Evolutionary conservation across 2,888 invertebrate genomes (phyloP).

Genomic region (Eristalis tenax): DNA sequence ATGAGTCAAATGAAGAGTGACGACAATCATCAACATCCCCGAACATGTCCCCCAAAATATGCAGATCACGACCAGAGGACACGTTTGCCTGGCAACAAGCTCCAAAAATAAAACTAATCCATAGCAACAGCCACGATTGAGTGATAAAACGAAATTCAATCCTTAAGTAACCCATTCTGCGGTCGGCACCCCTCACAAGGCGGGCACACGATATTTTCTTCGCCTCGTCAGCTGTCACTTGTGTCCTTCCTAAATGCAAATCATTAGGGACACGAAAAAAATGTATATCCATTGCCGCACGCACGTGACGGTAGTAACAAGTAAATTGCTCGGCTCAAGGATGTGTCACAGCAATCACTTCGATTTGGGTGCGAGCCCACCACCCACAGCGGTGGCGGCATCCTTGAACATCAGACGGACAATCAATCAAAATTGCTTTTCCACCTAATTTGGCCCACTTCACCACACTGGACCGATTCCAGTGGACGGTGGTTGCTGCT

Average conservation of each 20-base stretch:
- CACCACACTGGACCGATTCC: slow-evolving; percentile 4
- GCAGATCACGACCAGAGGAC: not conserved
- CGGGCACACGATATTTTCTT: too few species aligned
- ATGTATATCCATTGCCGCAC: not conserved
- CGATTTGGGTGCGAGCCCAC: not conserved
- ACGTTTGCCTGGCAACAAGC: not conserved
- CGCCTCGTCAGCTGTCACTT: not conserved
- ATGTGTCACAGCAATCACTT: not conserved
- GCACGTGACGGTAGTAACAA: not conserved
- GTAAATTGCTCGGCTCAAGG: not conserved
- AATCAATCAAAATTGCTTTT: slow-evolving; percentile 34
- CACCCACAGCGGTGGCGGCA: not conserved
- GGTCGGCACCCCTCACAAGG: not conserved
- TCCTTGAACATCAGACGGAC: slow-evolving; percentile 3
- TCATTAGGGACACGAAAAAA: not conserved
- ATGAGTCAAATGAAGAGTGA: not conserved
- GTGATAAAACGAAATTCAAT: not conserved
- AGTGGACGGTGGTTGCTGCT: not conserved
- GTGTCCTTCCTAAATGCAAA: not conserved
- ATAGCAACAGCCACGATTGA: not conserved
- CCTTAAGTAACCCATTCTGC: not conserved
- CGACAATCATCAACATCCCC: not conserved
- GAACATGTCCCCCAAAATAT: not conserved
- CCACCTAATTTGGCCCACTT: slow-evolving; percentile 33
- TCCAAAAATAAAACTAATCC: not conserved